Percentiles rank a stretch among this genome's conserved stretches.
phyloP scores from a whole-genome alignment of 2,797 vertebrate genomes.

The Hoplostethus atlanticus region DNA sequence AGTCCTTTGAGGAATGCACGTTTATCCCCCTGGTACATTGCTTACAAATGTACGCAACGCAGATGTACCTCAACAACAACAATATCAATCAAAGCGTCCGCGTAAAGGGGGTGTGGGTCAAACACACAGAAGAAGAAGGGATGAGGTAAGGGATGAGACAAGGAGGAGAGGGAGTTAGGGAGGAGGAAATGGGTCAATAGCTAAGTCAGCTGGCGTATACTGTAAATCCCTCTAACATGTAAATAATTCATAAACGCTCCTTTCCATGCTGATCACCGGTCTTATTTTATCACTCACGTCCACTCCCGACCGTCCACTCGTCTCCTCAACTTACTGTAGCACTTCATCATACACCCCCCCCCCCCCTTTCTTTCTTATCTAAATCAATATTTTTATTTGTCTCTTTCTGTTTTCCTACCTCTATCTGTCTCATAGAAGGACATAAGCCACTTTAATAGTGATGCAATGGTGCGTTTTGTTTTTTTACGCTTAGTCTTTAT shows the following conservation, averaged over 20 bases:
- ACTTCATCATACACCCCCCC: slow-evolving; percentile 20
- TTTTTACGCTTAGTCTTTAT: too few species aligned
- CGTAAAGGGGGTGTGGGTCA: slow-evolving; percentile 51
- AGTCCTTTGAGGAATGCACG: too few species aligned
- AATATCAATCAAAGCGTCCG: not conserved
- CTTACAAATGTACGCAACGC: not conserved
- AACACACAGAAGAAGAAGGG: slow-evolving; percentile 51
- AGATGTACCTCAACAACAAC: not conserved
- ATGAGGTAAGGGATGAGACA: slow-evolving; percentile 67
- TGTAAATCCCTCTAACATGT: slow-evolving; percentile 72
- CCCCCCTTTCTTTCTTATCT: slow-evolving; percentile 4
- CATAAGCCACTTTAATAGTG: too few species aligned
- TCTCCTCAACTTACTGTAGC: slow-evolving; percentile 52
- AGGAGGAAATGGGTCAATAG: slow-evolving; percentile 62
- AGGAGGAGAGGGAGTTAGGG: not conserved
- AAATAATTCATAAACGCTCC: slow-evolving; percentile 77
- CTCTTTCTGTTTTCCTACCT: slow-evolving; percentile 1
- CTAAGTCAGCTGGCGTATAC: slow-evolving; percentile 76
- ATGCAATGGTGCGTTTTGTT: too few species aligned
- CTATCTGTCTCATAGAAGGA: too few species aligned
- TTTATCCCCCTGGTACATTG: too few species aligned
- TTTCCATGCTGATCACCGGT: slow-evolving; percentile 65
- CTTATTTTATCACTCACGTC: slow-evolving; percentile 59
- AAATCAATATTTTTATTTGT: slow-evolving; percentile 21
- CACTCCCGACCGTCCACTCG: slow-evolving; percentile 36